Evolutionary conservation across 1,140 invertebrate species (phyloP).

Genomic region (Formica selysi): DNA sequence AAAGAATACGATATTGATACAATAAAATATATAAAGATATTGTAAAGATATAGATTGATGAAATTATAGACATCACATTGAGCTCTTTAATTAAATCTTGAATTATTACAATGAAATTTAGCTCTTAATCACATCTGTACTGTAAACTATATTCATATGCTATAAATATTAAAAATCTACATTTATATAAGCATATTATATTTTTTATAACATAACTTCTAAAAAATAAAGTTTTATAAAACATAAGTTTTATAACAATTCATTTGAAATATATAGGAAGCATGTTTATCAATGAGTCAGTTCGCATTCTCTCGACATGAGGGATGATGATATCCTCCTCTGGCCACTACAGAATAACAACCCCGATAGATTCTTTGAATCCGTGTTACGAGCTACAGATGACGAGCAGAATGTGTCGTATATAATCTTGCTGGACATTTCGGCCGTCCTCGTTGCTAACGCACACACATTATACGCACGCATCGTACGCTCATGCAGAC

Average conservation of each 20-base stretch:
- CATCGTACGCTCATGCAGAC: constrained; percentile 57
- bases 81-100: too few species aligned
- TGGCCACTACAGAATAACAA: constrained; percentile 78
- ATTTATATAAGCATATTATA: too few species aligned
- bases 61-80: too few species aligned
- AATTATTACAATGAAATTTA: too few species aligned
- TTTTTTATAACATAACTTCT: too few species aligned
- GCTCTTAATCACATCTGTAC: too few species aligned
- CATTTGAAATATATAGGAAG: too few species aligned
- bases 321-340: constrained; percentile 76
- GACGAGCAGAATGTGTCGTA: constrained; percentile 78
- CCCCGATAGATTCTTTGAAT: constrained; percentile 80
- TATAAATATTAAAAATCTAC: too few species aligned
- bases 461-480: constrained; percentile 34
- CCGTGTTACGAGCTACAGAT: constrained; percentile 79
- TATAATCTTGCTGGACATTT: constrained; percentile 71
- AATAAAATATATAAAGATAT: background rate
- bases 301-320: constrained; percentile 56
- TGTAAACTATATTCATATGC: too few species aligned
- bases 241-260: too few species aligned
- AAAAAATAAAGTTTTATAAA: too few species aligned
- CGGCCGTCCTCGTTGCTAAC: background rate
- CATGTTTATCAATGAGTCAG: constrained; percentile 21
- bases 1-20: constrained; percentile 12
- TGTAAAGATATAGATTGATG: too few species aligned